Conservation (phyloP, 2,888 invertebrate genomes). For the Drosophila macrospina region DNA sequence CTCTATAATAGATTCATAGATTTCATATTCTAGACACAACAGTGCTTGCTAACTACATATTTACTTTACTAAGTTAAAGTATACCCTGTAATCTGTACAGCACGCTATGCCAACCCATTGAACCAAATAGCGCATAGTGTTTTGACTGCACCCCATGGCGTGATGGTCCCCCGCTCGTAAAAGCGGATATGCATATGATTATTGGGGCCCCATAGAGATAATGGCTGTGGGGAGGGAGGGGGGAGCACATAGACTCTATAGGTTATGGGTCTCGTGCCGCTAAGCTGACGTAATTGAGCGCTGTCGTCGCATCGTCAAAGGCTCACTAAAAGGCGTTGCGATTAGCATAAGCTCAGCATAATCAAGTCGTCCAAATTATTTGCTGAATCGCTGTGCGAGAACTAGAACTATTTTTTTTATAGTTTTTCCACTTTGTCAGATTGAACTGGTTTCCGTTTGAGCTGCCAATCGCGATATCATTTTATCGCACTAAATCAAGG, state of each 20-base stretch:
- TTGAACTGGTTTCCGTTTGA: constrained; percentile 41
- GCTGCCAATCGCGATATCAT: constrained; percentile 31
- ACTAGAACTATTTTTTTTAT: constrained; percentile 42
- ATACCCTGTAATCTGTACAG: constrained; percentile 14
- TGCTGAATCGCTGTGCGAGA: constrained; percentile 47
- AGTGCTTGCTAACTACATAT: no score
- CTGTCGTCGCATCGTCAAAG: constrained; percentile 54
- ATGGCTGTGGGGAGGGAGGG: no score
- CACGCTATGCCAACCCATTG: constrained; percentile 28
- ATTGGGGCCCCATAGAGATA: constrained; percentile 4
- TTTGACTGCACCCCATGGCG: constrained; percentile 49
- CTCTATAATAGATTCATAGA: no score
- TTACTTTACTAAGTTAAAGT: neutral
- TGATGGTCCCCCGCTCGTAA: constrained; percentile 18
- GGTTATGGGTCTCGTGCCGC: constrained; percentile 50
- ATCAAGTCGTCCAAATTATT: constrained; percentile 54
- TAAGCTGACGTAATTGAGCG: constrained; percentile 63
- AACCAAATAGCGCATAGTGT: constrained; percentile 40
- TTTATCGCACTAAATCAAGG: constrained; percentile 52
- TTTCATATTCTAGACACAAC: no score
- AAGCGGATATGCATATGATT: constrained; percentile 56
- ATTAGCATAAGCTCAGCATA: constrained; percentile 61
- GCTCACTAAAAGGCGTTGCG: constrained; percentile 29
- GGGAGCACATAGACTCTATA: constrained; percentile 49
- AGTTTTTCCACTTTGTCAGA: neutral